A percentile compares a stretch with the other conserved stretches of the same genome.
Conservation (phyloP, 2,888 invertebrate genomes). For the Diploptera punctata region DNA sequence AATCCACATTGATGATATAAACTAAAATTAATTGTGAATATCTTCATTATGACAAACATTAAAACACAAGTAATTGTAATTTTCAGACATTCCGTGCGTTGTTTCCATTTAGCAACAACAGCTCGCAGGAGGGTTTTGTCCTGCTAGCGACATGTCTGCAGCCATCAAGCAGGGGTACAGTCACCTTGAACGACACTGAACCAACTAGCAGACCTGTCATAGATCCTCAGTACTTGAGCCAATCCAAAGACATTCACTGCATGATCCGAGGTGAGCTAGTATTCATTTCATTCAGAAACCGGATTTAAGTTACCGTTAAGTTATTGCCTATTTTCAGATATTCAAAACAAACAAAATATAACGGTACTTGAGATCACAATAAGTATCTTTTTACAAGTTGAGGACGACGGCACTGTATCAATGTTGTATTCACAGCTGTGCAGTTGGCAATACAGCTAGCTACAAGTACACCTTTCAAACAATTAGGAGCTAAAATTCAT, state of each 20-base stretch:
- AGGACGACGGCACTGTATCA: too few relatives aligned
- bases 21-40: too few relatives aligned
- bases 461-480: conserved; percentile 63
- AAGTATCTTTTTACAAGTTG: too few relatives aligned
- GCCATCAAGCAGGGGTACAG: conserved; percentile 72
- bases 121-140: conserved; percentile 71
- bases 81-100: conserved; percentile 66
- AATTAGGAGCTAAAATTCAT: conserved; percentile 68
- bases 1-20: too few relatives aligned
- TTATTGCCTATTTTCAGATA: too few relatives aligned
- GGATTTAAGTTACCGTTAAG: too few relatives aligned
- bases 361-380: too few relatives aligned
- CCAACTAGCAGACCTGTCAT: conserved; percentile 69
- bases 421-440: conserved; percentile 66
- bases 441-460: conserved; percentile 63
- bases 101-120: conserved; percentile 70
- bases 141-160: conserved; percentile 70
- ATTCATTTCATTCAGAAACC: too few relatives aligned
- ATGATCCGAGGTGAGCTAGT: conserved; percentile 66
- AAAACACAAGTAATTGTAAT: background rate
- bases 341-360: too few relatives aligned
- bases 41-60: background rate
- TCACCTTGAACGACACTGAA: conserved; percentile 64
- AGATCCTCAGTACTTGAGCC: conserved; percentile 75
- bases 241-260: conserved; percentile 67